Evolutionary conservation across 2,888 invertebrate genomes (phyloP).

Genomic region (Synanthedon formicaeformis): DNA sequence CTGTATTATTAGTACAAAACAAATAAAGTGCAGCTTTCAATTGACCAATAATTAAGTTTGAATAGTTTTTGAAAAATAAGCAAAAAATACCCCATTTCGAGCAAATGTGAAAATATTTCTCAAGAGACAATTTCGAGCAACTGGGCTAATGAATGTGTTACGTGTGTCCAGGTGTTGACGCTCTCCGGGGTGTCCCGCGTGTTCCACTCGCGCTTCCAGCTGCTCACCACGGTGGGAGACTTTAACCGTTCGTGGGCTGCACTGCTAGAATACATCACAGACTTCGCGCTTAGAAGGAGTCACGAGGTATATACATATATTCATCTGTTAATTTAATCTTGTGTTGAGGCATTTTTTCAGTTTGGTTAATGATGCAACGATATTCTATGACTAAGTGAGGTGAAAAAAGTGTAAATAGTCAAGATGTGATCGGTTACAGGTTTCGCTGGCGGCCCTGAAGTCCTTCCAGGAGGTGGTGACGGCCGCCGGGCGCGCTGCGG

Average conservation of each 20-base stretch:
- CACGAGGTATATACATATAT: conserved; percentile 80
- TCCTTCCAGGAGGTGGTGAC: conserved; percentile 96
- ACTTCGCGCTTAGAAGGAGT: conserved; percentile 90
- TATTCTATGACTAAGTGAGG: neutral
- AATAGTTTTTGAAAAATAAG: no score
- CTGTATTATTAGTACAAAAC: no score
- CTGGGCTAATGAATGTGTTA: no score
- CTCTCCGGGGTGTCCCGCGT: conserved; percentile 92
- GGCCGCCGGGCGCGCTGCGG: conserved; percentile 79
- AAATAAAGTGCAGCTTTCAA: no score
- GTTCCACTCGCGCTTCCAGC: conserved; percentile 90
- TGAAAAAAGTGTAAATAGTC: no score
- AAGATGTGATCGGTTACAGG: conserved; percentile 36
- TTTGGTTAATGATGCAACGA: neutral
- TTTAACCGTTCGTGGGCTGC: conserved; percentile 95
- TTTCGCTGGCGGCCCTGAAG: conserved; percentile 94
- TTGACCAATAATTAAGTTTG: no score
- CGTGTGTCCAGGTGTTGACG: conserved; percentile 76
- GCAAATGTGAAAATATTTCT: no score
- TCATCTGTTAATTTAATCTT: no score
- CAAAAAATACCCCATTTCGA: no score
- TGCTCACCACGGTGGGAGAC: conserved; percentile 87
- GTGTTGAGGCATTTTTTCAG: neutral
- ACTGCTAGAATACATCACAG: conserved; percentile 92
- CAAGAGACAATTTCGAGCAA: no score